These are phyloP conservation scores for Eupithecia vulgata DNA, from an alignment of 2,888 invertebrate genomes.

Conservation along the genomic window DNA sequence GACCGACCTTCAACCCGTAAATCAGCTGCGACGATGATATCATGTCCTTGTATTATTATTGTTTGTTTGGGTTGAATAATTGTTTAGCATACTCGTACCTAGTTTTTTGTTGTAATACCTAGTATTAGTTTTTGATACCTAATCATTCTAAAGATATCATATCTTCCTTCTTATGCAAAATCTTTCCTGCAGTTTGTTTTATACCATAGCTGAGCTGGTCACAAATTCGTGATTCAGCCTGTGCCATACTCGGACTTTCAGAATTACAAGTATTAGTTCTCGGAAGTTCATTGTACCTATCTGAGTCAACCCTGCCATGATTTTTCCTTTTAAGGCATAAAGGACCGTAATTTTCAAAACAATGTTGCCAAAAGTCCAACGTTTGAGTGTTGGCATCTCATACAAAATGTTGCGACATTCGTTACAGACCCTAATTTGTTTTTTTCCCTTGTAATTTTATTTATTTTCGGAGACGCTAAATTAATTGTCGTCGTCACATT, in stretches of 20 bases:
- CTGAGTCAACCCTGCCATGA: conserved; percentile 70
- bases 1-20: conserved; percentile 77
- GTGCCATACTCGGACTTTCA: conserved; percentile 54
- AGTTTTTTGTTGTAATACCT: not conserved
- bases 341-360: conserved; percentile 60
- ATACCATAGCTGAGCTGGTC: not conserved
- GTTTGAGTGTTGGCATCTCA: conserved; percentile 59
- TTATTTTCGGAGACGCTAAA: conserved; percentile 46
- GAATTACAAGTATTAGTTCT: conserved; percentile 61
- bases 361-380: conserved; percentile 64
- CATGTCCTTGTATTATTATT: conserved; percentile 62
- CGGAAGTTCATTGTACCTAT: conserved; percentile 75
- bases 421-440: conserved; percentile 32
- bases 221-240: conserved; percentile 56
- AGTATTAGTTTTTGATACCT: not conserved
- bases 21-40: conserved; percentile 79
- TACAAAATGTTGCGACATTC: conserved; percentile 49
- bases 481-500: conserved; percentile 48
- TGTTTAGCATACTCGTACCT: conserved; percentile 3
- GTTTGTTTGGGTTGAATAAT: conserved; percentile 53
- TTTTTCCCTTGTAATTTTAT: conserved; percentile 40
- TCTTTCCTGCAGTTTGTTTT: not conserved
- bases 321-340: conserved; percentile 55
- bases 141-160: too few relatives aligned
- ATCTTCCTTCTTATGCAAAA: not conserved